Conservation (phyloP, 2,797 vertebrate species). For the Silurus lanzhouensis region DNA sequence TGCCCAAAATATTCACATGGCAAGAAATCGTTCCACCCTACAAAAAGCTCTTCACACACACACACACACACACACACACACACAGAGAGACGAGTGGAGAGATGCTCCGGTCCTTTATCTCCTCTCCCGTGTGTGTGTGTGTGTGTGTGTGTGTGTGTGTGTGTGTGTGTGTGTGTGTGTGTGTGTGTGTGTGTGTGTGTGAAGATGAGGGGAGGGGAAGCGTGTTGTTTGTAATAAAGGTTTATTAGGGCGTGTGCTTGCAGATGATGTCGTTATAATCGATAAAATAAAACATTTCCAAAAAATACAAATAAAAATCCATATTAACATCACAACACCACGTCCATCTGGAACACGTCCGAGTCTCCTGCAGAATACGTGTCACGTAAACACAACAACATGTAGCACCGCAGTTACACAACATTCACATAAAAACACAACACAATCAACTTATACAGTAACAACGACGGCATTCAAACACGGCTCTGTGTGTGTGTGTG, state of each 20-base stretch:
- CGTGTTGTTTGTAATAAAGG: slow-evolving; percentile 31
- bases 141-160: neutral
- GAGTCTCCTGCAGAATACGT: neutral
- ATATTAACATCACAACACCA: slow-evolving; percentile 19
- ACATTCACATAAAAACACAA: slow-evolving; percentile 26
- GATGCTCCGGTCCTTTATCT: neutral
- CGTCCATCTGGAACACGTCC: neutral
- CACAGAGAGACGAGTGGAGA: neutral
- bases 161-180: slow-evolving; percentile 13
- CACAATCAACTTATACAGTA: slow-evolving; percentile 32
- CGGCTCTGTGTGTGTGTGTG: slow-evolving; percentile 30
- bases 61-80: too few species aligned
- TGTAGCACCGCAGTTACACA: slow-evolving; percentile 49
- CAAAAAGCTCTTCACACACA: neutral
- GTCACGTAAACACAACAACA: neutral
- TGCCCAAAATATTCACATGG: neutral
- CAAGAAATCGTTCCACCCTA: neutral
- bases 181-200: slow-evolving; percentile 26
- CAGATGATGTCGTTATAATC: slow-evolving; percentile 28
- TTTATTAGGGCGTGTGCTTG: slow-evolving; percentile 49
- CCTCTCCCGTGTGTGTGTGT: slow-evolving; percentile 13
- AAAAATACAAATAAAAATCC: too few species aligned
- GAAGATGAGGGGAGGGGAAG: neutral
- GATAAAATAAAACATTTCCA: neutral
- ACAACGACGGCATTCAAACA: slow-evolving; percentile 64